Base-by-base conservation (phyloP, 2,113 vertebrate genomes). In the Chaetura pelagica region DNA sequence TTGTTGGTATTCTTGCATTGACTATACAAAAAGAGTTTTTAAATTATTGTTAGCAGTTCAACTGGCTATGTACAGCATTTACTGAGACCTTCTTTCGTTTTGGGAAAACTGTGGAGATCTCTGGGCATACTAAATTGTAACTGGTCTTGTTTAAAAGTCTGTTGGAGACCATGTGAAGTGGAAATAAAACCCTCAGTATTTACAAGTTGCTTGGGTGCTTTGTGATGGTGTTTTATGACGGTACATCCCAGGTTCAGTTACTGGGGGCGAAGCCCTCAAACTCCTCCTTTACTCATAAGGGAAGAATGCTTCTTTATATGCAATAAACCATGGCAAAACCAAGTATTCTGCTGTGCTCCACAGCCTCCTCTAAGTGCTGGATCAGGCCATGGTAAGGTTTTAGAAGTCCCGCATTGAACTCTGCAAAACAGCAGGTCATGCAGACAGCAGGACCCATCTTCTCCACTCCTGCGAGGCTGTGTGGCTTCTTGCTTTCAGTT, bases 61-160 rank as follows among this genome's bases (percentile, higher is more conserved):
- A 94, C 97, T 98, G 98, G 98, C 97, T 98, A 97, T 98, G 98
- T 98, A 98, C 98, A 98, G 98, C 81, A 94, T 98, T 98, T 98
- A 97, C 96, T 77, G 85, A 74, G 71, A 94, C 81, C 79, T 96
- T 94, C 87, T 95, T 96, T 96, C 7, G 5, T 97, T 96, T 97
- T 90, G 87, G 97, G 93, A 94, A 94, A 97, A 96, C 48, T 88
- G 64, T 42, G 72, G 93, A 96, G 92, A 83, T 96, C 93, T 97
- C 73, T 75, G 92, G 97, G 96, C 94, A 89, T 94, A 93, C 94
- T 96, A 84, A 97, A 95, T 84, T 66, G 95, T 97, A 96, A 94
- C 83, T 85, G 72, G 90, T 90, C 93, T 96, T 97, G 96, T 97
- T 97, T 94, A 96, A 64, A 93, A 94, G 95, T 97, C 97, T 97